Base-by-base conservation (phyloP, 2,113 vertebrate genomes). In the Cavia porcellus region DNA sequence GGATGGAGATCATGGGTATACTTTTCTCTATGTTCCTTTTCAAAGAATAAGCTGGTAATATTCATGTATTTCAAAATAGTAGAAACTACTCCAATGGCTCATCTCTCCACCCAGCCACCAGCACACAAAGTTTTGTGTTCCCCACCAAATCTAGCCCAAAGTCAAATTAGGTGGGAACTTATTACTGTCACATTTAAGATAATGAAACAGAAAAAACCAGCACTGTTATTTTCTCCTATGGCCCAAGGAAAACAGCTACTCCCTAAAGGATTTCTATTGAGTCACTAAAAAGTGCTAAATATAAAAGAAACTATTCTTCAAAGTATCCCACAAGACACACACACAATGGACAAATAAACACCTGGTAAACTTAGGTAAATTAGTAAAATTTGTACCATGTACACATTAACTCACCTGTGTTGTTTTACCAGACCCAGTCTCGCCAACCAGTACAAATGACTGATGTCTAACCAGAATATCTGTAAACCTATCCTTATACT, bases 351-450 rank as follows among this genome's bases (percentile, higher is more conserved):
- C 42, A 95, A 92, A 79, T 32, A 81, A 38, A 2, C 45, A 95
- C 11, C 70, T 45, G 35, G 24, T 92, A 95, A 94, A 92, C 6
- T 13, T 59, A 92, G 94, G 81, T 47, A 77, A 32, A 91, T 52
- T 47, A 88, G 59, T 50, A 77, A 75, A 96, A n/a, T 64, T 82
- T 1, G 2, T 35, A 52, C 57, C 24, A 72, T 3, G 47, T 0
- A 93, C 8, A 3, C 30, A 96, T 32, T 86, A 97, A 97, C 99
- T 98, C 95, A 99, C 99, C 99, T 99, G 99, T 89, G 99, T 99
- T 97, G 99, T 99, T 98, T 99, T 99, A 94, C 99, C 99, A 94
- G 99, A 99, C 30, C 99, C 99, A 2, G 99, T 99, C 98, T 99
- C 99, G 96, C 99, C 99, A 61, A 99, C 99, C 84, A 99, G 98